Evolutionary conservation across 2,888 invertebrate species (phyloP).

Genomic region (Omphaloscelis lunosa): DNA sequence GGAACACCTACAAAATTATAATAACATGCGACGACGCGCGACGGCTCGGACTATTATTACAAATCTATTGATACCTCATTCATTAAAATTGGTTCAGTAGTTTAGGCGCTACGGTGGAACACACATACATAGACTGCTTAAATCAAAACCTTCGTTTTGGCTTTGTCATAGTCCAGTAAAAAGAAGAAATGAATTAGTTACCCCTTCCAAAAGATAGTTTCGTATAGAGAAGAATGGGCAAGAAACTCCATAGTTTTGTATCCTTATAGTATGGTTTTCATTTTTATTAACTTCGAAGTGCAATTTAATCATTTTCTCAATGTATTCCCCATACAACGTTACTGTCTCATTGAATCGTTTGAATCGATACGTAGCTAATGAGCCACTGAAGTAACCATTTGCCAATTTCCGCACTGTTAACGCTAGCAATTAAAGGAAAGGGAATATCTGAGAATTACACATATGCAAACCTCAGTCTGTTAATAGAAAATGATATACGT

Average conservation of each 20-base stretch:
- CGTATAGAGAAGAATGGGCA: neutral
- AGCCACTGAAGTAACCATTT: slow-evolving; percentile 28
- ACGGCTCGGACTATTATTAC: no score
- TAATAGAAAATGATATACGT: neutral
- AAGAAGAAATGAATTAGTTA: neutral
- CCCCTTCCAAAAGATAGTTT: neutral
- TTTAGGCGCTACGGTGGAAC: no score
- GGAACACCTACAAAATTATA: no score
- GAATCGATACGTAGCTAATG: slow-evolving; percentile 34
- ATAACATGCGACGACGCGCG: no score
- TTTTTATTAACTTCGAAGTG: neutral
- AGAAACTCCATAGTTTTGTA: neutral
- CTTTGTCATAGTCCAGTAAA: no score
- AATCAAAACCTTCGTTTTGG: no score
- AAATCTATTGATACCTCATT: no score
- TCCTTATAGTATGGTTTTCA: neutral
- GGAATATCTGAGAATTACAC: neutral
- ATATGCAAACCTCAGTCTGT: neutral
- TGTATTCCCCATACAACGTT: neutral
- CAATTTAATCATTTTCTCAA: neutral
- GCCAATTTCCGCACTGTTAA: slow-evolving; percentile 29
- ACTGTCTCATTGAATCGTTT: neutral
- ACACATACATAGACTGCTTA: no score
- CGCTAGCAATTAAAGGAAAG: neutral
- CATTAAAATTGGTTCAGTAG: no score